Evolutionary conservation across 2,113 vertebrate genomes (phyloP).

Genomic region (Copsychus sechellarum): DNA sequence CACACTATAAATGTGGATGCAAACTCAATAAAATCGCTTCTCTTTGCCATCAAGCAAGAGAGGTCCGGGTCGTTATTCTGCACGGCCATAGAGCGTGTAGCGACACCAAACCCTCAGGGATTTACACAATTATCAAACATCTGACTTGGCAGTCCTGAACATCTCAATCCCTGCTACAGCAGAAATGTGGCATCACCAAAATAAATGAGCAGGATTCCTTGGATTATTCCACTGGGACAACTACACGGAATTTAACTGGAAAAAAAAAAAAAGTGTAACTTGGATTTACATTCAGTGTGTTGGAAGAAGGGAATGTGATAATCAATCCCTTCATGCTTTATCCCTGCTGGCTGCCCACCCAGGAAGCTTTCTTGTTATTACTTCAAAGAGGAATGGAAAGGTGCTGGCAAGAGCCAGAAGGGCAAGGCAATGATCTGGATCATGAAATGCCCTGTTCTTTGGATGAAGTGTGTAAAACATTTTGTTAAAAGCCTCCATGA

Average conservation of each 20-base stretch:
- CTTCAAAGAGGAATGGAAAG: constrained; percentile 61
- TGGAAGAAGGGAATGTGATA: not conserved
- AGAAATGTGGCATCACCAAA: not conserved
- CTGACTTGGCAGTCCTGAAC: constrained; percentile 40
- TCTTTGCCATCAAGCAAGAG: no score
- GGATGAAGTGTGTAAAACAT: constrained; percentile 70
- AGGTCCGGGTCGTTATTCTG: no score
- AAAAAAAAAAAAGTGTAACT: not conserved
- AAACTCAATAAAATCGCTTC: no score
- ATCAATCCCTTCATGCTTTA: not conserved
- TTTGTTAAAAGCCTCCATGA: constrained; percentile 73
- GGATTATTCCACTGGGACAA: not conserved
- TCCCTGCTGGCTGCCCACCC: constrained; percentile 27
- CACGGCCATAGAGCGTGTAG: no score
- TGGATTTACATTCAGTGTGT: constrained; percentile 41
- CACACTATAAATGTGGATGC: no score
- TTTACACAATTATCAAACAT: constrained; percentile 62
- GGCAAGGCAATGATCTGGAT: constrained; percentile 64
- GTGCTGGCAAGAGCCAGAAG: constrained; percentile 75
- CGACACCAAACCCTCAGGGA: constrained; percentile 33
- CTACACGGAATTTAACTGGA: not conserved
- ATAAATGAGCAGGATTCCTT: not conserved
- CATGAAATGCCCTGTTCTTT: constrained; percentile 71
- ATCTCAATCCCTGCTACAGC: constrained; percentile 45
- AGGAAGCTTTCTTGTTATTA: constrained; percentile 45